Conservation (phyloP, 2,888 invertebrate species). For the Sesia bembeciformis region DNA sequence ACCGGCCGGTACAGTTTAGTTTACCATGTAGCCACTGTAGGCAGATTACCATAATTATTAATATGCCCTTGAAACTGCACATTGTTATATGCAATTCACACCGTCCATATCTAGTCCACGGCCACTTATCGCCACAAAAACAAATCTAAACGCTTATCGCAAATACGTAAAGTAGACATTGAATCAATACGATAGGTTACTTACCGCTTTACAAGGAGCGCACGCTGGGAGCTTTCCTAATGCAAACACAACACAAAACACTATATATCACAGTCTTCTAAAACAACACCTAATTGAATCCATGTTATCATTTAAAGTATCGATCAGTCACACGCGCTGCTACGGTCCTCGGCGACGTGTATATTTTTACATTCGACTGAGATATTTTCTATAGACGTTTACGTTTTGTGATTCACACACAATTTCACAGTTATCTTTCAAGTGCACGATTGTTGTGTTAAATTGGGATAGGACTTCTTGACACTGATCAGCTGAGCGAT, state of each 20-base stretch:
- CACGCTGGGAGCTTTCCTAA: slow-evolving; percentile 22
- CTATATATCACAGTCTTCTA: slow-evolving; percentile 51
- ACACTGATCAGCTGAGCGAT: slow-evolving; percentile 66
- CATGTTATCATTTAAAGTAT: slow-evolving; percentile 73
- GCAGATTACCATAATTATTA: too few species aligned
- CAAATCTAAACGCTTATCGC: slow-evolving; percentile 55
- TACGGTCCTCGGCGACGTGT: slow-evolving; percentile 59
- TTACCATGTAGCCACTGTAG: too few species aligned
- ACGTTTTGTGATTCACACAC: slow-evolving; percentile 21
- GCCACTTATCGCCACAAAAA: slow-evolving; percentile 46
- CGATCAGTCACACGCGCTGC: slow-evolving; percentile 68
- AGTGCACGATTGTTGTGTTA: slow-evolving; percentile 7
- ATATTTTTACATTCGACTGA: slow-evolving; percentile 67
- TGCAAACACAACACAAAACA: slow-evolving; percentile 33
- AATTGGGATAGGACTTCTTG: slow-evolving; percentile 25
- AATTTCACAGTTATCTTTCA: background rate
- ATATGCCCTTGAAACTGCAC: slow-evolving; percentile 2
- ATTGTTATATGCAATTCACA: slow-evolving; percentile 1
- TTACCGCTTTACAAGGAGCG: slow-evolving; percentile 33
- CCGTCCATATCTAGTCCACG: slow-evolving; percentile 17
- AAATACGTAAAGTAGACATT: slow-evolving; percentile 35
- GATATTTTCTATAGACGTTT: slow-evolving; percentile 48
- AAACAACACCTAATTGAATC: slow-evolving; percentile 65
- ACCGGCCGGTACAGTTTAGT: too few species aligned
- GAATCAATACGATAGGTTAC: slow-evolving; percentile 57